Evolutionary conservation across 2,888 invertebrate species (phyloP).

Genomic region (Lepeophtheirus nordmannii): DNA sequence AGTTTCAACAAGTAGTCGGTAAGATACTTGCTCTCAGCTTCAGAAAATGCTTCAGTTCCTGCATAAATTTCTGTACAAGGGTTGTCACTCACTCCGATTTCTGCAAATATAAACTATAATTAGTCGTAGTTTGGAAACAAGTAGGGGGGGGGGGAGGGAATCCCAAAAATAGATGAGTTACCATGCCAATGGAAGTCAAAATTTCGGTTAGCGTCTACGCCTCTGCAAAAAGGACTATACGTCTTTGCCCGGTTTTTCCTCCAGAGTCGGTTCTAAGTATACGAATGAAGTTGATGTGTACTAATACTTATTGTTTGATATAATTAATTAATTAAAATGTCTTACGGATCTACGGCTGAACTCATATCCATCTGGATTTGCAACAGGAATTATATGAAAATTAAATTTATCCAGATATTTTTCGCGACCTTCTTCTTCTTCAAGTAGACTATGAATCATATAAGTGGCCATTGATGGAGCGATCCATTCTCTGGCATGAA

Average conservation of each 20-base stretch:
- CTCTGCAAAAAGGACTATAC: slow-evolving; percentile 40
- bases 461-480: slow-evolving; percentile 52
- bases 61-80: slow-evolving; percentile 46
- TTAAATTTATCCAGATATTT: slow-evolving; percentile 50
- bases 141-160: no score
- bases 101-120: no score
- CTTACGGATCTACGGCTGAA: slow-evolving; percentile 35
- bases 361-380: slow-evolving; percentile 74
- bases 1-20: slow-evolving; percentile 30
- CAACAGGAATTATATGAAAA: slow-evolving; percentile 54
- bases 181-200: slow-evolving; percentile 50
- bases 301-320: not conserved
- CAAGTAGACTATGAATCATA: slow-evolving; percentile 55
- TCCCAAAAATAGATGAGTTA: no score
- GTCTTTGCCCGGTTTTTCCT: slow-evolving; percentile 46
- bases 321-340: no score
- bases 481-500: slow-evolving; percentile 50
- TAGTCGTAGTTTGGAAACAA: no score
- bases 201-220: slow-evolving; percentile 61
- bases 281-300: not conserved
- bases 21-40: slow-evolving; percentile 43
- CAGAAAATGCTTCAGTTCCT: slow-evolving; percentile 52
- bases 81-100: slow-evolving; percentile 36
- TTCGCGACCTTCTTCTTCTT: slow-evolving; percentile 30
- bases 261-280: slow-evolving; percentile 48